Evolutionary conservation across 2,113 vertebrate species (phyloP).

Genomic region (Hyperopisus bebe): DNA sequence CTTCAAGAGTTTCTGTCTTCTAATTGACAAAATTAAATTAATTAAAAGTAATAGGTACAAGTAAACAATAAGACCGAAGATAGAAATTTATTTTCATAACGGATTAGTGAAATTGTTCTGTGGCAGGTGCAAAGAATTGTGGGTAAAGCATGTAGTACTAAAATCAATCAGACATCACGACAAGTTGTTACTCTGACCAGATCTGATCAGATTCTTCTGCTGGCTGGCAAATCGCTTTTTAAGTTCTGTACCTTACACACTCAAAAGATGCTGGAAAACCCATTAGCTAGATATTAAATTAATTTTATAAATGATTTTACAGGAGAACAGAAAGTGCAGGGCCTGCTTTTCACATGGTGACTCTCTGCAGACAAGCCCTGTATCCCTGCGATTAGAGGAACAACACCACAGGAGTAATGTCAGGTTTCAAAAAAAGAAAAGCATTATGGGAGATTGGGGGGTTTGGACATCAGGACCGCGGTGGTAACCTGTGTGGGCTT

Average conservation of each 20-base stretch:
- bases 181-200: background rate
- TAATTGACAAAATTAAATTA: background rate
- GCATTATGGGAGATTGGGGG: background rate
- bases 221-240: background rate
- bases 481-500: constrained; percentile 17
- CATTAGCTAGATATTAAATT: background rate
- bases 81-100: background rate
- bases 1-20: background rate
- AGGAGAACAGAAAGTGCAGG: background rate
- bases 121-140: background rate
- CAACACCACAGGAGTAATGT: too few species aligned
- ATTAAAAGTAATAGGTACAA: background rate
- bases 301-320: background rate
- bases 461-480: background rate
- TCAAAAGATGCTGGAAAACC: background rate
- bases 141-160: background rate
- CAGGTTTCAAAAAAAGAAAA: constrained; percentile 3
- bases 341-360: background rate
- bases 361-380: background rate
- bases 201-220: background rate
- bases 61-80: background rate
- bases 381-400: background rate
- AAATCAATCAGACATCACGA: background rate
- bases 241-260: background rate
- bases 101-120: background rate